Evolutionary conservation across 1,140 invertebrate species (phyloP).

Genomic region (Sweltsa coloradensis): DNA sequence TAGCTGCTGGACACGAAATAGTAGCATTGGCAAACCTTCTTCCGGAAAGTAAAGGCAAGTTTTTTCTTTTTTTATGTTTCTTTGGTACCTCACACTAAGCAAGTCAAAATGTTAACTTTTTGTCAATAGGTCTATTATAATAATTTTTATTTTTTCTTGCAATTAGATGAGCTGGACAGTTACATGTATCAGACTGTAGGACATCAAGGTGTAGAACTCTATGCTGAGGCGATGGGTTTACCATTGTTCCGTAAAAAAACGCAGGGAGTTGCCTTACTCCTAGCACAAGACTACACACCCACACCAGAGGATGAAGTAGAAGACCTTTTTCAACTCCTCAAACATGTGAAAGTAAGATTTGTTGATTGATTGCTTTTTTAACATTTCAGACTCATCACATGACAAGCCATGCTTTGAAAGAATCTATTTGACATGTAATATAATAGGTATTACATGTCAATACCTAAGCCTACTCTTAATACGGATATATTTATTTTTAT

Average conservation of each 20-base stretch:
- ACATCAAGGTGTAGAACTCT: slow-evolving; percentile 81
- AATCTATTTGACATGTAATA: not conserved
- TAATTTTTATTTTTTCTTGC: slow-evolving; percentile 13
- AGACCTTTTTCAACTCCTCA: slow-evolving; percentile 81
- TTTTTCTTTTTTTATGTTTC: not conserved
- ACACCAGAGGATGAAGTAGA: slow-evolving; percentile 96
- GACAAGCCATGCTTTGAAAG: not conserved
- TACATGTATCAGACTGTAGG: slow-evolving; percentile 99
- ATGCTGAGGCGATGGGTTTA: slow-evolving; percentile 86
- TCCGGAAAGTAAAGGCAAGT: slow-evolving; percentile 68
- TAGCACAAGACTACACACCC: slow-evolving; percentile 71
- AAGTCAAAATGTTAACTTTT: not conserved
- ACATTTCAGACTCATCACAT: too few species aligned
- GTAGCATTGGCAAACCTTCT: slow-evolving; percentile 92
- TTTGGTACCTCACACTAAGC: not conserved
- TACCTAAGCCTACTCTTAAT: too few species aligned
- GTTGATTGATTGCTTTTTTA: not conserved
- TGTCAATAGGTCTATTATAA: not conserved
- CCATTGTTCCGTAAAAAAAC: slow-evolving; percentile 82
- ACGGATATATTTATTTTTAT: too few species aligned
- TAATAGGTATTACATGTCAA: not conserved
- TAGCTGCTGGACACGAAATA: slow-evolving; percentile 89
- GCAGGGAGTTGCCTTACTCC: slow-evolving; percentile 61
- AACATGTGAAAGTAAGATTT: slow-evolving; percentile 61
- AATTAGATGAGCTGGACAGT: slow-evolving; percentile 87